Evolutionary conservation across 2,888 invertebrate genomes (phyloP).

Genomic region (Machimus atricapillus): DNA sequence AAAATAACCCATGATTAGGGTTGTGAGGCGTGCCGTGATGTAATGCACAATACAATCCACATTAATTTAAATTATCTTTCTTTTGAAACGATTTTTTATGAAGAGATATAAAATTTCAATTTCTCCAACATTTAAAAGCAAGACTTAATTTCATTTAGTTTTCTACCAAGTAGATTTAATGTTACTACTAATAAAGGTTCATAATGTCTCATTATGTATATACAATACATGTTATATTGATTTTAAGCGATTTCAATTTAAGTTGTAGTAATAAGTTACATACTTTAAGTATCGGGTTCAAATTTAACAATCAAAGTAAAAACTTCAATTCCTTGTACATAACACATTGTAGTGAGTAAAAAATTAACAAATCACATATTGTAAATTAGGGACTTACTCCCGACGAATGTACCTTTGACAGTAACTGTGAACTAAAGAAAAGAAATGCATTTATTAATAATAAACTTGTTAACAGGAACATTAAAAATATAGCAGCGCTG

Average conservation of each 20-base stretch:
- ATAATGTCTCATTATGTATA: too few species aligned
- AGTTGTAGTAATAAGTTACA: neutral
- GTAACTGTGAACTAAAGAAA: neutral
- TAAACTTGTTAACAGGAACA: constrained; percentile 62
- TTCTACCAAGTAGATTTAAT: too few species aligned
- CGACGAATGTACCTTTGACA: neutral
- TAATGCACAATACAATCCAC: too few species aligned
- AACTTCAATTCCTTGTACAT: neutral
- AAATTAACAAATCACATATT: neutral
- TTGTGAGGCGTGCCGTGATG: too few species aligned
- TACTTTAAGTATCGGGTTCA: neutral
- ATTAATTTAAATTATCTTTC: too few species aligned
- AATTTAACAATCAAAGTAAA: neutral
- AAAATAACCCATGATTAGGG: too few species aligned
- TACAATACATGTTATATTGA: neutral
- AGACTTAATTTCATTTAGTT: too few species aligned
- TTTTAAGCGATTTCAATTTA: neutral
- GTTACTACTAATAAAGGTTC: too few species aligned
- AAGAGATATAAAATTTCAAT: too few species aligned
- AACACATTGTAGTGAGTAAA: neutral
- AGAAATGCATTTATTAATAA: neutral
- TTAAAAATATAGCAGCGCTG: constrained; percentile 71
- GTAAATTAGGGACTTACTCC: neutral
- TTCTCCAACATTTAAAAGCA: too few species aligned
- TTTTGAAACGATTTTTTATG: too few species aligned